Conservation (phyloP, 2,797 vertebrate species). For the Danio kyathit region DNA sequence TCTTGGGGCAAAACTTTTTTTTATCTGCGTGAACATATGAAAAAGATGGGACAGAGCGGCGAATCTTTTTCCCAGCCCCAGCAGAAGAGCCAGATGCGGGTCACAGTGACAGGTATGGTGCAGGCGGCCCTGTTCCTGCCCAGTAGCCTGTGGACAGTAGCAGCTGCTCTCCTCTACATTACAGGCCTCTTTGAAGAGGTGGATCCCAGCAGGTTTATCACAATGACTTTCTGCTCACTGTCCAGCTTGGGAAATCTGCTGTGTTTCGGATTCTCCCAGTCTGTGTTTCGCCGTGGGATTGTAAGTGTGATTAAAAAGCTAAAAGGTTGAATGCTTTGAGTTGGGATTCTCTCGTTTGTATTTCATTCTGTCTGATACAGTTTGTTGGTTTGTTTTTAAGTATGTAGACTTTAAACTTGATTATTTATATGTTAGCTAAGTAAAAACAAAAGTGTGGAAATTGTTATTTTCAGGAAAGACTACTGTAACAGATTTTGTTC, state of each 20-base stretch:
- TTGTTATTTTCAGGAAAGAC: background rate
- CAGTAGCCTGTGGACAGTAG: constrained; percentile 42
- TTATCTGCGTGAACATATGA: constrained; percentile 56
- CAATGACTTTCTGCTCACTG: constrained; percentile 26
- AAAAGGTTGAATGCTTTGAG: background rate
- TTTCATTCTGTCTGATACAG: background rate
- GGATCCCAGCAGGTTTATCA: constrained; percentile 45
- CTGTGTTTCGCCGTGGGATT: constrained; percentile 45
- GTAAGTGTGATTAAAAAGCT: constrained; percentile 2
- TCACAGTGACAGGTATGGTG: constrained; percentile 53
- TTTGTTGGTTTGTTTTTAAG: background rate
- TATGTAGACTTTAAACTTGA: background rate
- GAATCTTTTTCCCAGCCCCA: constrained; percentile 37
- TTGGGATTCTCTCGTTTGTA: background rate
- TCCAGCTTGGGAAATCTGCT: constrained; percentile 49
- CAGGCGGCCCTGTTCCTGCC: constrained; percentile 53
- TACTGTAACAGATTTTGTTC: background rate
- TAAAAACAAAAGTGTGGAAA: background rate
- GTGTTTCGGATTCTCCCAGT: constrained; percentile 58
- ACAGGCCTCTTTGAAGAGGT: constrained; percentile 28
- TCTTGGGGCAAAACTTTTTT: constrained; percentile 55
- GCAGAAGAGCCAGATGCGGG: constrained; percentile 49
- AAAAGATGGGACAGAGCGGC: constrained; percentile 41
- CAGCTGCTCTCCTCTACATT: constrained; percentile 22
- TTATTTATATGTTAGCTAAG: background rate